Evolutionary conservation across 2,888 invertebrate genomes (phyloP), one percentile per base, ranked within the genome.

Genomic region (Tethea ocularis): DNA sequence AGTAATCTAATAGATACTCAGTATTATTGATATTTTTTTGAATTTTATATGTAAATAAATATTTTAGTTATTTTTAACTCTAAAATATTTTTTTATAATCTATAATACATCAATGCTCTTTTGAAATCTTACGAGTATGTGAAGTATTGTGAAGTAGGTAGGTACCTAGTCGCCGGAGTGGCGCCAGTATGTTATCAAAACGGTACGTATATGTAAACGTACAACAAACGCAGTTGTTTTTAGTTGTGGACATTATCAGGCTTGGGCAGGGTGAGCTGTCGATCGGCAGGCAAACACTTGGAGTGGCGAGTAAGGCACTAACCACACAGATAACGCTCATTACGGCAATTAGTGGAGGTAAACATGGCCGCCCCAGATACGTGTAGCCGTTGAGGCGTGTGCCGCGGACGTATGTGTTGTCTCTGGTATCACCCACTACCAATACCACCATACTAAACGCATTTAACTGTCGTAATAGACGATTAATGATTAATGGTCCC

Each of bases 281-380:
- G 78, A 83, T 80, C 77, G 74, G 73, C 75, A 74, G 71, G 80
- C 84, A 88, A 89, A 89, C 82, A 89, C 75, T 77, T 78, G 71
- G 79, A 84, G 82, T 83, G 83, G 83, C 80, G 70, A 68, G 71
- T 69, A 62, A 62, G 66, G 69, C 59, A 75, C 77, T 84, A 72
- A 82, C 71, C 78, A 86, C 77, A 88, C 86, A 88, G 86, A 87
- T 88, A 88, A 86, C 78, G 74, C 85, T 87, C 87, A 89, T 90
- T 89, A 89, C 77, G 79, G 87, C 88, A 90, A 91, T 92, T 91
- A 91, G 84, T 77, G 68, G 80, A 81, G 77, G 85, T 80, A 90
- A 90, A 91, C 84, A 91, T 78, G 79, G 80, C 72, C 80, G 86
- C 75, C 88, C 88, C 80, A 84, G 84, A 83, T 88, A 83, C 71